Evolutionary conservation across 2,113 vertebrate species (phyloP).

Genomic region (Theristicus caerulescens): DNA sequence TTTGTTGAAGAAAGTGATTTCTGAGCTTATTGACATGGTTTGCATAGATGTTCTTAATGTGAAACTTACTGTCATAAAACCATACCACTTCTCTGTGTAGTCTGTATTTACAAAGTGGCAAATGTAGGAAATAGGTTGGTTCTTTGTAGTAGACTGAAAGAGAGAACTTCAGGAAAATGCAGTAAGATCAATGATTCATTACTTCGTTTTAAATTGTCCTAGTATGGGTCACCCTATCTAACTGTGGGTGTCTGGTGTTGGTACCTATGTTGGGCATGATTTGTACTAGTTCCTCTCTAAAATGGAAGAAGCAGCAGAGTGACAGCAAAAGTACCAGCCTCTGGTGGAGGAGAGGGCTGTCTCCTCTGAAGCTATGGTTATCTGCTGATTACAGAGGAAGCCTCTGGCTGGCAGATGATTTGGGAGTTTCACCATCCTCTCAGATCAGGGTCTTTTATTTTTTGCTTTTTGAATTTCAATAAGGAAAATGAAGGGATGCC

Average conservation of each 20-base stretch:
- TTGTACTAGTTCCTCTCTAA: background rate
- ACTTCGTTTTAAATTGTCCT: background rate
- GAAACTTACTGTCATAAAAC: background rate
- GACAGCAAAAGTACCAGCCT: background rate
- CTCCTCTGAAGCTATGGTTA: background rate
- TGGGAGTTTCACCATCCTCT: background rate
- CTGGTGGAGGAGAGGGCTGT: background rate
- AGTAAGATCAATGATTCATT: background rate
- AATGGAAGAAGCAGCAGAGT: background rate
- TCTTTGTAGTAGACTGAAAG: background rate
- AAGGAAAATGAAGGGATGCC: background rate
- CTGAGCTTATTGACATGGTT: background rate
- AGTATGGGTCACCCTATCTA: background rate
- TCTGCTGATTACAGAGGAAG: background rate
- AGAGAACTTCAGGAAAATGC: background rate
- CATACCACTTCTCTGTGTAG: background rate
- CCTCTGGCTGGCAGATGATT: background rate
- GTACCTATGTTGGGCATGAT: background rate
- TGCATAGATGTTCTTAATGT: background rate
- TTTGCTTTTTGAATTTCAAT: background rate
- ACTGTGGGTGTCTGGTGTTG: background rate
- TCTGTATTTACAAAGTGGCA: background rate
- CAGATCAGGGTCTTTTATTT: background rate
- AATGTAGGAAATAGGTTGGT: background rate
- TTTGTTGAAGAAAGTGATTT: background rate